Evolutionary conservation across 1,140 invertebrate species (phyloP).

Genomic region (Eurosta solidaginis): DNA sequence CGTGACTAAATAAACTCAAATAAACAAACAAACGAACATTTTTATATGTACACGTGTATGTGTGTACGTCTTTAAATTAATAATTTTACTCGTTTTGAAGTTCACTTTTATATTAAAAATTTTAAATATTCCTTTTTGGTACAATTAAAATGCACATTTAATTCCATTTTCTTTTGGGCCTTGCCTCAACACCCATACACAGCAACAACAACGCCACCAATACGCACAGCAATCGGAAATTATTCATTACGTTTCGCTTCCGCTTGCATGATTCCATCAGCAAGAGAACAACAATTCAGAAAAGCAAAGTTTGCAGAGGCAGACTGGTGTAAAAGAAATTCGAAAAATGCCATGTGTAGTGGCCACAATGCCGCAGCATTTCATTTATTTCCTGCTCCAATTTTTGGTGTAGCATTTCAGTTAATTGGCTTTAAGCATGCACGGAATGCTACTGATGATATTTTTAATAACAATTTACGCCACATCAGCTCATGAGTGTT

Average conservation of each 20-base stretch:
- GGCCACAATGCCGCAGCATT: neutral
- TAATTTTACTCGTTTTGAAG: no score
- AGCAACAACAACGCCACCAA: neutral
- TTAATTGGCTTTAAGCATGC: neutral
- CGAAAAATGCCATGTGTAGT: no score
- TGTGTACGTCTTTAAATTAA: neutral
- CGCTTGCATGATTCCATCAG: constrained; percentile 16
- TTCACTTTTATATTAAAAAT: neutral
- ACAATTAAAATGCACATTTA: constrained; percentile 15
- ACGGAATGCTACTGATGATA: neutral
- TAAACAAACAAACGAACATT: no score
- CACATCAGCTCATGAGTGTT: constrained; percentile 1
- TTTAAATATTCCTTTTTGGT: neutral
- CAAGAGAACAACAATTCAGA: neutral
- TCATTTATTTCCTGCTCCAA: constrained; percentile 19
- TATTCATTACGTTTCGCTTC: constrained; percentile 13
- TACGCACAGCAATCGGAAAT: neutral
- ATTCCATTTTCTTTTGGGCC: neutral
- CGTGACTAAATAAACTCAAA: no score
- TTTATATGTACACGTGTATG: no score
- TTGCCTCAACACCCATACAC: neutral
- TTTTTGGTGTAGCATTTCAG: neutral
- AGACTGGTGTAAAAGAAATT: neutral
- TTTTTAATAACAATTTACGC: constrained; percentile 19
- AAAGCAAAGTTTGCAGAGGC: neutral